Conservation (phyloP, 2,113 vertebrate genomes). For the Malurus elegans region DNA sequence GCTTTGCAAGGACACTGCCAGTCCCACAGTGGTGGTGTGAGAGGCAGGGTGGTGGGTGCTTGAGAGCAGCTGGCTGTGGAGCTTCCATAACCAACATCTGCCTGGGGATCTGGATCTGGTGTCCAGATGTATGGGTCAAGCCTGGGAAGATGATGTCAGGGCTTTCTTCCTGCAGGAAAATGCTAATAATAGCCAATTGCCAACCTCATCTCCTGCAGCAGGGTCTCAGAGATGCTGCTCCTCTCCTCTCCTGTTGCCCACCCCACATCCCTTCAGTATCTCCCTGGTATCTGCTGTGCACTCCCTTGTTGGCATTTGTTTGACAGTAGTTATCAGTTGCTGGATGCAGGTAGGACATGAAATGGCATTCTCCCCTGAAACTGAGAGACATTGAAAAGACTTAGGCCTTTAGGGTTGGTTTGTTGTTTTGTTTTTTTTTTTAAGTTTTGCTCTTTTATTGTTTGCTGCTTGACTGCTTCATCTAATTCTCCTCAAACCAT, state of each 20-base stretch:
- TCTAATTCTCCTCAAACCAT: neutral
- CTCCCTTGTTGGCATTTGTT: neutral
- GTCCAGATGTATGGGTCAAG: rapidly evolving
- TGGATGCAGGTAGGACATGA: neutral
- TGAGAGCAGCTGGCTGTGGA: neutral
- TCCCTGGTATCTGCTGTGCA: rapidly evolving
- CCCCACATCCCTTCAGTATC: neutral
- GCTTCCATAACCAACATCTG: neutral
- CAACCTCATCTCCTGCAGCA: rapidly evolving
- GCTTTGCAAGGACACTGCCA: neutral
- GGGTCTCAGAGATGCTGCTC: neutral
- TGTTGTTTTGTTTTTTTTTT: neutral
- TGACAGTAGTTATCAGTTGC: neutral
- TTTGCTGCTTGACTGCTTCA: neutral
- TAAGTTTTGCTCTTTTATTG: neutral
- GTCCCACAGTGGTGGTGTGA: neutral
- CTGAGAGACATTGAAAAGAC: neutral
- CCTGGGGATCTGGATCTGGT: neutral
- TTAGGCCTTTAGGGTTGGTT: neutral
- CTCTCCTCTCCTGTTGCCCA: neutral
- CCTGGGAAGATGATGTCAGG: neutral
- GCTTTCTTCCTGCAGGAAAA: neutral
- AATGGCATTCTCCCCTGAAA: neutral
- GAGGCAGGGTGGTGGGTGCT: neutral
- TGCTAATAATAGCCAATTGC: rapidly evolving